Evolutionary conservation across 2,113 vertebrate species (phyloP), one percentile per base, ranked within the genome.

Genomic region (Seriola rivoliana): DNA sequence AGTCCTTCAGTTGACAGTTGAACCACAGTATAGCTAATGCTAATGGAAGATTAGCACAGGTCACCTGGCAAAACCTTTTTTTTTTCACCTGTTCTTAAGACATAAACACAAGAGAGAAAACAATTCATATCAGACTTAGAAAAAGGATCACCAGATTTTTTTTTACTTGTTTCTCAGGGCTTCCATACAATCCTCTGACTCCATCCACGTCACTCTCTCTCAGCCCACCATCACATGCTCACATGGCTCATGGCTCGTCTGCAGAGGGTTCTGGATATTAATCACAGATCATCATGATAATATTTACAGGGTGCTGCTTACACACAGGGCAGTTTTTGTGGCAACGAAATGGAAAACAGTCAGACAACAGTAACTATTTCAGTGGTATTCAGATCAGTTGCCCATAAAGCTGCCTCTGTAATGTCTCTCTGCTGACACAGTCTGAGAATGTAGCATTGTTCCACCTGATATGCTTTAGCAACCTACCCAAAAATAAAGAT

Each of bases 381-480:
- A 75, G 34, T 60, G 4, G 16, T 7, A 38, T 68, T 67, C 6
- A 44, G 23, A 40, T 25, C 3, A 74, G 21, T 54, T 66, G 25
- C 57, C 59, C 59, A 55, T 38, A 67, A 46, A 8, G 32, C 2
- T 1, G 2, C 69, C 55, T 44, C 13, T 25, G 6, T 78, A 54
- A 63, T 17, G 60, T 79, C 86, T 87, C 89, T 92, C 88, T 94
- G 91, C 91, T 85, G 92, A 93, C 92, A 88, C 87, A 91, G 88
- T 73, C 81, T 88, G 94, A 81, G 85, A 50, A 91, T 94, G 91
- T 91, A 92, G 93, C 87, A 58, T 78, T 87, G 82, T 68, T 92
- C 80, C 81, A 91, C 90, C 81, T 71, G 86, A 93, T 93, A 92
- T 88, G 93, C 92, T 95, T 94, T 94, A 94, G 93, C 92, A 90